Conservation (phyloP, 2,113 vertebrate genomes). For the Ageneiosus marmoratus region DNA sequence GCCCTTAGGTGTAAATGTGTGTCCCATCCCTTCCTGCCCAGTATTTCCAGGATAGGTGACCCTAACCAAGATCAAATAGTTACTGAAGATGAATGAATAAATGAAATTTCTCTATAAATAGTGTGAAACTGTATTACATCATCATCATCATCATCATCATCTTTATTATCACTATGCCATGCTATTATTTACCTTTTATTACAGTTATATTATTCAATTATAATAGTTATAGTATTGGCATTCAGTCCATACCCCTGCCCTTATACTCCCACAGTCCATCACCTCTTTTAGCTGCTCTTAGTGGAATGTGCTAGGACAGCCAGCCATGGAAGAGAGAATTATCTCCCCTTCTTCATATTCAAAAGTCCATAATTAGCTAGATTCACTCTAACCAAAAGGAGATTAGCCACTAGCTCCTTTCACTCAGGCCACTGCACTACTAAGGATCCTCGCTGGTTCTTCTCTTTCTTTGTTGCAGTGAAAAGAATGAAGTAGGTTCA, state of each 20-base stretch:
- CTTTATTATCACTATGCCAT: background rate
- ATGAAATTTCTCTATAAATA: background rate
- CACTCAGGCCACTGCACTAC: background rate
- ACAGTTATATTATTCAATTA: background rate
- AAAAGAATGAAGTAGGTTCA: constrained; percentile 35
- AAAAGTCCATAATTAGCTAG: background rate
- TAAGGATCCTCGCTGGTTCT: background rate
- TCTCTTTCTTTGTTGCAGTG: constrained; percentile 15
- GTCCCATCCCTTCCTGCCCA: background rate
- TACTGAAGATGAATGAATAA: background rate
- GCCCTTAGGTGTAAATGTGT: too few species aligned
- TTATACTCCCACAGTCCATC: background rate
- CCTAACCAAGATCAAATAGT: background rate
- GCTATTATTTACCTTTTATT: background rate
- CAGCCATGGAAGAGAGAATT: background rate
- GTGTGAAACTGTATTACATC: background rate
- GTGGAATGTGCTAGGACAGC: background rate
- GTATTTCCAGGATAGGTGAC: background rate
- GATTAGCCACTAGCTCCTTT: background rate
- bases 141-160: background rate
- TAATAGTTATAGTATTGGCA: background rate
- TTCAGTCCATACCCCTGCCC: background rate
- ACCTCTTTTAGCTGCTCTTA: background rate
- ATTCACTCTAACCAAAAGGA: background rate
- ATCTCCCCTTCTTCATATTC: background rate